A percentile compares a stretch with the other conserved stretches of the same genome.
These are phyloP conservation scores for Galago senegalensis DNA, from an alignment of 2,797 vertebrate species.

Conservation along the genomic window DNA sequence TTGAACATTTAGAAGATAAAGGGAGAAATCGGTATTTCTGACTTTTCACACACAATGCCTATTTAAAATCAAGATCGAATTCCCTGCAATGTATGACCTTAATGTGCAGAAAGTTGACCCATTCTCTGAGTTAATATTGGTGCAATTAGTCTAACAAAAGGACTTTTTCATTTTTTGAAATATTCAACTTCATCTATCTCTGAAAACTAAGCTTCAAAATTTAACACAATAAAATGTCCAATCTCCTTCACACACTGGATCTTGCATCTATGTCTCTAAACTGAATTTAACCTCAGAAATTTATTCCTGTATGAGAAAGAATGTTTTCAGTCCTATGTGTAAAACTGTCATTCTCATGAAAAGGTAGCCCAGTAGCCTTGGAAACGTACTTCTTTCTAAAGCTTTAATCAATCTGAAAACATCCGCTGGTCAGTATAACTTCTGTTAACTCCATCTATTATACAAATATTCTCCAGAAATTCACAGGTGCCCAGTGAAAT, in stretches of 20 bases:
- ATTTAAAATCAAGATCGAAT: slow-evolving; percentile 33
- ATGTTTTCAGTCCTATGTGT: background rate
- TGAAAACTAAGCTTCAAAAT: slow-evolving; percentile 68
- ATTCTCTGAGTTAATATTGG: slow-evolving; percentile 58
- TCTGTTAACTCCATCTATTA: background rate
- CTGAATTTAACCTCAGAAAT: slow-evolving; percentile 63
- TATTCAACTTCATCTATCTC: slow-evolving; percentile 41
- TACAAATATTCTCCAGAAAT: slow-evolving; percentile 52
- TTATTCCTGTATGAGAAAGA: slow-evolving; percentile 75
- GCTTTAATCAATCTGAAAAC: slow-evolving; percentile 80
- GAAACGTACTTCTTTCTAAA: slow-evolving; percentile 22
- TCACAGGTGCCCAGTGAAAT: background rate
- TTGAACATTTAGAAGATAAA: slow-evolving; percentile 42
- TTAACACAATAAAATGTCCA: slow-evolving; percentile 54
- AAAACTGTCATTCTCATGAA: slow-evolving; percentile 68
- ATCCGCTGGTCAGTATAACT: slow-evolving; percentile 57
- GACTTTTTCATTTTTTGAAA: slow-evolving; percentile 46
- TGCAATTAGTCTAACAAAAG: slow-evolving; percentile 65
- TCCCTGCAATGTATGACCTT: slow-evolving; percentile 9
- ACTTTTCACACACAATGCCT: background rate
- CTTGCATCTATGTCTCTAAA: slow-evolving; percentile 49
- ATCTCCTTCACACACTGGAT: slow-evolving; percentile 42
- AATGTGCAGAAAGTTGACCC: background rate
- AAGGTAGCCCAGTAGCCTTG: slow-evolving; percentile 33
- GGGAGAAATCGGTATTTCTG: slow-evolving; percentile 25